Evolutionary conservation across 2,113 vertebrate species (phyloP).

Genomic region (Campylomormyrus numenius): DNA sequence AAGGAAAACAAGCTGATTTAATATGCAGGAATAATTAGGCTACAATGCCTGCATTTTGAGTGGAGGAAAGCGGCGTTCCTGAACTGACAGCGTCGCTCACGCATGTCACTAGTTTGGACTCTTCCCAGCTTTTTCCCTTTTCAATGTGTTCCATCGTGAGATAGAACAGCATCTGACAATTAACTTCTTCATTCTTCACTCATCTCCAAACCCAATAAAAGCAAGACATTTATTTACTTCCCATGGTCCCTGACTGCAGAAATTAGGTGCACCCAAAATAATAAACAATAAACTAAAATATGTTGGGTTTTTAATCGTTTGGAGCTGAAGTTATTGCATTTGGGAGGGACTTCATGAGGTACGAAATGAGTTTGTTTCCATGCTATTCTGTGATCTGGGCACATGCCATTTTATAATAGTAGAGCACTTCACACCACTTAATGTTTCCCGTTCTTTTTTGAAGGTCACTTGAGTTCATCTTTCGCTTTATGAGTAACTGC

Average conservation of each 20-base stretch:
- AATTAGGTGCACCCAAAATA: neutral
- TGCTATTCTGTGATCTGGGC: neutral
- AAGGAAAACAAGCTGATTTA: constrained; percentile 8
- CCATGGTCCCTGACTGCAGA: neutral
- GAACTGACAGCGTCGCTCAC: neutral
- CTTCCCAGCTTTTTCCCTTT: neutral
- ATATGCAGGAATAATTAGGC: neutral
- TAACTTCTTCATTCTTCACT: neutral
- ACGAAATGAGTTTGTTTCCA: neutral
- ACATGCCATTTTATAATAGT: neutral
- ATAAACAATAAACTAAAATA: neutral
- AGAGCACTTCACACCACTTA: neutral
- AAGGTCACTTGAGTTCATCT: neutral
- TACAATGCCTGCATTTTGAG: neutral
- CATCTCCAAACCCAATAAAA: neutral
- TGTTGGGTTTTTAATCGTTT: neutral
- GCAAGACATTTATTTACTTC: neutral
- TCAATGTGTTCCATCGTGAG: neutral
- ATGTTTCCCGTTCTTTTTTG: neutral
- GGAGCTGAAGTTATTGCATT: neutral
- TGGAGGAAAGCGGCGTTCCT: neutral
- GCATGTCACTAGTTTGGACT: neutral
- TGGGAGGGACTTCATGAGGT: neutral
- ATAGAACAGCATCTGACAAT: neutral
- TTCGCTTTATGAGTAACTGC: neutral